Base-by-base conservation (phyloP, 1,140 invertebrate species). In the Drosophila trapezifrons region DNA sequence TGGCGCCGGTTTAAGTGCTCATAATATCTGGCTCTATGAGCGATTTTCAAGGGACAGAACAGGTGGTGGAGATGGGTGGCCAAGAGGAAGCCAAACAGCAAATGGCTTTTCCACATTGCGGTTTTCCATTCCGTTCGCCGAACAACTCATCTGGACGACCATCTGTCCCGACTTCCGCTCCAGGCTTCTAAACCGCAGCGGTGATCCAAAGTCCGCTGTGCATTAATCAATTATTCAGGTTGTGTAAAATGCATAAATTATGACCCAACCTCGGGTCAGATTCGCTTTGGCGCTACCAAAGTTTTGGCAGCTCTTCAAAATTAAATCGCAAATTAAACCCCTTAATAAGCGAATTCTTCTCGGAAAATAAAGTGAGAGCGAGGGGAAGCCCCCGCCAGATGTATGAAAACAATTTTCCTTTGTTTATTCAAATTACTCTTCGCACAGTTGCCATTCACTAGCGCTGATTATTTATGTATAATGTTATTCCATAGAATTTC, bases 71-170 rank as follows among this genome's bases (percentile, higher is more conserved):
- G 52, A 17, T 40, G 54, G 49, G 25, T 15, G 38, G 54, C 40
- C 47, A 63, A 58, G 55, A 57, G 43, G 45, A 46, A 60, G 46
- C 51, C 63, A 77, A 69, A 70, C 69, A 83, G 65, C 58, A 82
- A 85, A 85, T 79, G 79, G 70, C 59, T 87, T 86, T 87, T 85
- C 75, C 63, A 58, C 51, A 76, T 76, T 87, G 79, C 60, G 82
- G 83, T 82, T 87, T 86, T 81, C 76, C 78, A 29, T 32, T 49
- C 25, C 47, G 70, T 45, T 38, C 43, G n/a, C 51, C 64, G 37
- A 57, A 51, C 46, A 59, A 60, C 58, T 63, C 81, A 72, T 56
- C 63, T 57, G 43, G 42, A 66, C 58, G 56, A 42, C 35, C 58
- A 60, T 57, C 55, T 47, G 71, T 67, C 49, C 55, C 63, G 71